Conservation (phyloP, 1,140 invertebrate species). For the Nymphalis io region DNA sequence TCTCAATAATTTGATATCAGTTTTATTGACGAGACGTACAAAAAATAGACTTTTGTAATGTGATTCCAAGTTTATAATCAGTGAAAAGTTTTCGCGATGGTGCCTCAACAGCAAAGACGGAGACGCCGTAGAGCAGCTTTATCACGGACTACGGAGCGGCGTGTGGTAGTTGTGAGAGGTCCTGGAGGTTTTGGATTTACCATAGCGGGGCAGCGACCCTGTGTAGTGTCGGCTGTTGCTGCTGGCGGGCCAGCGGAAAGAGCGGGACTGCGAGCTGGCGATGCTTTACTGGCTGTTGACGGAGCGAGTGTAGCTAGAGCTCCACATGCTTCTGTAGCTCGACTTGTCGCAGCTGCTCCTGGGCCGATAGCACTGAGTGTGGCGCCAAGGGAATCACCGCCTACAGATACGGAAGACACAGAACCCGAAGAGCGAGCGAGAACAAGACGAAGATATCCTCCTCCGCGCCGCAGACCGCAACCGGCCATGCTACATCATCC, state of each 20-base stretch:
- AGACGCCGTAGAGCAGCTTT: constrained; percentile 90
- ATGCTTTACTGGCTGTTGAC: constrained; percentile 95
- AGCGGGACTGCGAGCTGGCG: constrained; percentile 93
- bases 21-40: constrained; percentile 24
- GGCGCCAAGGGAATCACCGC: constrained; percentile 63
- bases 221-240: constrained; percentile 71
- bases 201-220: constrained; percentile 72
- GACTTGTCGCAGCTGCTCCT: constrained; percentile 91
- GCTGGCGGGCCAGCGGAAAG: constrained; percentile 75
- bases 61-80: constrained; percentile 10
- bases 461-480: constrained; percentile 65
- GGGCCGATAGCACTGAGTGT: constrained; percentile 82
- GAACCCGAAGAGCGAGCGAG: constrained; percentile 69
- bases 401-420: constrained; percentile 72
- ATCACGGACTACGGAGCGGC: constrained; percentile 84
- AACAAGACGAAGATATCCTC: constrained; percentile 63
- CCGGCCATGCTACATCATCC: constrained; percentile 65
- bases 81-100: constrained; percentile 53
- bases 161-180: constrained; percentile 92
- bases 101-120: constrained; percentile 85
- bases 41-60: not conserved
- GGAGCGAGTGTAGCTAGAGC: constrained; percentile 93
- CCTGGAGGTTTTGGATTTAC: constrained; percentile 83
- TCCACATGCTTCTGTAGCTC: constrained; percentile 95
- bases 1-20: constrained; percentile 15